These are phyloP conservation scores for Fregetta grallaria DNA, from an alignment of 2,113 vertebrate genomes.

Conservation along the genomic window DNA sequence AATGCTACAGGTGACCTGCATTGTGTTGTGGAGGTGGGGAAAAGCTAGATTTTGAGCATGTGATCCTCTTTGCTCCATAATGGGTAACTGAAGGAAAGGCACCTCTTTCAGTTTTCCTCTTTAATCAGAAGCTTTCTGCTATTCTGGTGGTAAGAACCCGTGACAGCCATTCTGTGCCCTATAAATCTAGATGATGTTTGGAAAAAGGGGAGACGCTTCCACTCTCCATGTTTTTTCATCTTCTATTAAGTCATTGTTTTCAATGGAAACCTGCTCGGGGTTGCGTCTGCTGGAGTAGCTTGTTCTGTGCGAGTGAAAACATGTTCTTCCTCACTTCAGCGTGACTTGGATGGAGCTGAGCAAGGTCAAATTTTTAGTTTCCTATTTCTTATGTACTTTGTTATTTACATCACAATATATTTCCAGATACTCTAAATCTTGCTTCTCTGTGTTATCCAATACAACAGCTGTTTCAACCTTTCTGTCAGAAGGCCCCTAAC, in stretches of 20 bases:
- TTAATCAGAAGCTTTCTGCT: not conserved
- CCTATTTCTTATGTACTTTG: not conserved
- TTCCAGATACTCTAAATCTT: not conserved
- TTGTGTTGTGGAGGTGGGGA: not conserved
- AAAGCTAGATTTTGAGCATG: not conserved
- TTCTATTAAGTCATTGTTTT: not conserved
- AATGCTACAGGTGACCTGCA: not conserved
- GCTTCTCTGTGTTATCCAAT: not conserved
- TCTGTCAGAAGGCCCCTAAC: not conserved
- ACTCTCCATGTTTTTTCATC: fast-evolving
- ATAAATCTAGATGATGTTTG: not conserved
- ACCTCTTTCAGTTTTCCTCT: not conserved
- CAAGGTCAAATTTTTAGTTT: not conserved
- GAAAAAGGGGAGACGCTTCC: not conserved
- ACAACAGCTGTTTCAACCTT: not conserved
- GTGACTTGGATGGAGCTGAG: not conserved
- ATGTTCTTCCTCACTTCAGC: not conserved
- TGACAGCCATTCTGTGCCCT: not conserved
- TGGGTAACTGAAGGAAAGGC: not conserved
- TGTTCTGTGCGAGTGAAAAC: fast-evolving
- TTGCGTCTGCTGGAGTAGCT: not conserved
- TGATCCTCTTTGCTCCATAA: fast-evolving
- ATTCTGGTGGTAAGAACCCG: not conserved
- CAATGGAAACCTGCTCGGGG: not conserved
- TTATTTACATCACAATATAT: not conserved